Percentiles rank a stretch among this genome's conserved stretches.
Conservation (phyloP, 2,797 vertebrate genomes). For the Rhinatrema bivittatum region DNA sequence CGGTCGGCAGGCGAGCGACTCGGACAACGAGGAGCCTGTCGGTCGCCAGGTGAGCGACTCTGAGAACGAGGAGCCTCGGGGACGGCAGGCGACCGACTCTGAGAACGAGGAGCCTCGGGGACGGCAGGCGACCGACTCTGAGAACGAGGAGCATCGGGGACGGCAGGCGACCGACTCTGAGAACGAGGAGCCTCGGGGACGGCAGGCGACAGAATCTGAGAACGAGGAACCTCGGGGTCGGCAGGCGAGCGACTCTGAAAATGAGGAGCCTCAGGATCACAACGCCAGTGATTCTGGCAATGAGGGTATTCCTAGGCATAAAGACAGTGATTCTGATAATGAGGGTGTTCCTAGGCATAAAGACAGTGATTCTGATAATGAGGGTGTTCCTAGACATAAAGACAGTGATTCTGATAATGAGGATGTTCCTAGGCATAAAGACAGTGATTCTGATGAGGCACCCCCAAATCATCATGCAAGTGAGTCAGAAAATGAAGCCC, state of each 20-base stretch:
- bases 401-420: constrained; percentile 68
- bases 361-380: constrained; percentile 52
- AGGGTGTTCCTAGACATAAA: constrained; percentile 48
- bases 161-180: constrained; percentile 43
- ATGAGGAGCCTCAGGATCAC: constrained; percentile 50
- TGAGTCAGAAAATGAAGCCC: constrained; percentile 36
- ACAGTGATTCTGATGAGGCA: constrained; percentile 54
- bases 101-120: constrained; percentile 34
- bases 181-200: constrained; percentile 28
- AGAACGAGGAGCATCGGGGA: constrained; percentile 31
- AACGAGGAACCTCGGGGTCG: constrained; percentile 52
- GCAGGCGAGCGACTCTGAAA: constrained; percentile 44
- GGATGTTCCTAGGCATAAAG: constrained; percentile 39
- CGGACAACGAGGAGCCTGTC: constrained; percentile 41
- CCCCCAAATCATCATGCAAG: constrained; percentile 13
- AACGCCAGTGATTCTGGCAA: constrained; percentile 31
- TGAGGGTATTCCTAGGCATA: constrained; percentile 8
- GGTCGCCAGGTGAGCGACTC: constrained; percentile 45
- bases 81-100: constrained; percentile 39
- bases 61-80: constrained; percentile 50
- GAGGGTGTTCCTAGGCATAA: constrained; percentile 16
- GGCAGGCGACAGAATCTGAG: constrained; percentile 42
- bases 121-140: constrained; percentile 40
- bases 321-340: constrained; percentile 34
- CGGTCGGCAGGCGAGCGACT: constrained; percentile 47